phyloP scores from a whole-genome alignment of 2,797 vertebrate species.

The Cryptoprocta ferox region DNA sequence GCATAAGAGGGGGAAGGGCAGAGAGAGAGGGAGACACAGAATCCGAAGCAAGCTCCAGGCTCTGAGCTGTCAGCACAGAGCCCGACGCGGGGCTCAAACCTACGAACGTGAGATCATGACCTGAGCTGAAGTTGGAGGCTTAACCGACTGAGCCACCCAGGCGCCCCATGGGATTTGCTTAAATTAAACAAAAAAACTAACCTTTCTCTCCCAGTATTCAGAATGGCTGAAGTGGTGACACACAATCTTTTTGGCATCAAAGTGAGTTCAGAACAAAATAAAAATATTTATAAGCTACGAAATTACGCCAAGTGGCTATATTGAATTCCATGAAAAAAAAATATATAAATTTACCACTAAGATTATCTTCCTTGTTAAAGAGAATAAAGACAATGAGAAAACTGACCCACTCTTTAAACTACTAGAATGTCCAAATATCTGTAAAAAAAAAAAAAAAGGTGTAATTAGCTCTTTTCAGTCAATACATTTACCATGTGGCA shows the following conservation, averaged over 20 bases:
- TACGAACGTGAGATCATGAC: no score
- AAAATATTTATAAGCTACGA: neutral
- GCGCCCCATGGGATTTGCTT: no score
- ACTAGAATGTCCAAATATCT: neutral
- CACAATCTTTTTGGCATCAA: neutral
- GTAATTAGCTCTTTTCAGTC: neutral
- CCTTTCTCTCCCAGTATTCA: neutral
- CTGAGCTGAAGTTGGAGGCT: no score
- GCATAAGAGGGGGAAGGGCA: no score
- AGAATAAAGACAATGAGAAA: conserved; percentile 18
- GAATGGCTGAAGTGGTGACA: neutral
- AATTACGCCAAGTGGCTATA: neutral
- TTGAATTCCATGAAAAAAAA: neutral
- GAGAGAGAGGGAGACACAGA: no score
- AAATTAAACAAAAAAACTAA: neutral
- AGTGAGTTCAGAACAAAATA: neutral
- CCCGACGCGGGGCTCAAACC: no score
- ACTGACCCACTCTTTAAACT: neutral
- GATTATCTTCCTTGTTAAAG: neutral
- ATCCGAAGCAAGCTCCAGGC: no score
- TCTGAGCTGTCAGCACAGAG: no score
- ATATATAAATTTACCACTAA: neutral
- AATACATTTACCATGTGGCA: neutral
- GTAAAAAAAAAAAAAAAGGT: neutral
- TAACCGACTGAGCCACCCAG: no score